Conservation (phyloP, 2,113 vertebrate genomes). For the Oreamnos americanus region DNA sequence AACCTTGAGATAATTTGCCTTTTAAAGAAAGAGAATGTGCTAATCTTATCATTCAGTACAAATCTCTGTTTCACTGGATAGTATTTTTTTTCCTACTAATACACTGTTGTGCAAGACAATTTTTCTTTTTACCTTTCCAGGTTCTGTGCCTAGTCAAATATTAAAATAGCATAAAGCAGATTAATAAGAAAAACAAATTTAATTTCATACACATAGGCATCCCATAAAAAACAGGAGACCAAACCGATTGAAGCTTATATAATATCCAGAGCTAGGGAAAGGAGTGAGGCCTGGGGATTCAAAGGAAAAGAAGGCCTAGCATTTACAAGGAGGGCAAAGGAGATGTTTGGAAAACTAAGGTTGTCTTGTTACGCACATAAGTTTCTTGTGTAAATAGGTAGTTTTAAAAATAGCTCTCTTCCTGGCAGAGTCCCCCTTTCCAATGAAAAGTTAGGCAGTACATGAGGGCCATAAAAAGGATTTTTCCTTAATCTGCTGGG, state of each 20-base stretch:
- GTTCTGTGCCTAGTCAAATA: neutral
- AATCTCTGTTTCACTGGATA: neutral
- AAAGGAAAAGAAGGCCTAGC: neutral
- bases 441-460: neutral
- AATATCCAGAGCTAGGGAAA: neutral
- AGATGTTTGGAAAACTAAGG: neutral
- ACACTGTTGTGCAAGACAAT: neutral
- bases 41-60: neutral
- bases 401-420: neutral
- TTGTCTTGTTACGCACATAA: neutral
- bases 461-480: neutral
- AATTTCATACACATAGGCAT: neutral
- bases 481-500: neutral
- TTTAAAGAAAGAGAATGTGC: neutral
- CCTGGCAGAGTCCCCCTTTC: neutral
- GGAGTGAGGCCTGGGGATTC: neutral
- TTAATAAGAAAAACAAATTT: neutral
- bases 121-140: neutral
- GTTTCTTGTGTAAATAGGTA: neutral
- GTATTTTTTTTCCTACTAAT: neutral
- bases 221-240: neutral
- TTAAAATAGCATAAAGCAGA: neutral
- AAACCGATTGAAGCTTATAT: neutral
- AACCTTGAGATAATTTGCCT: neutral
- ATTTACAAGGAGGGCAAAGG: neutral